Conservation (phyloP, 2,888 invertebrate genomes). For the Chrysotoxum bicinctum region DNA sequence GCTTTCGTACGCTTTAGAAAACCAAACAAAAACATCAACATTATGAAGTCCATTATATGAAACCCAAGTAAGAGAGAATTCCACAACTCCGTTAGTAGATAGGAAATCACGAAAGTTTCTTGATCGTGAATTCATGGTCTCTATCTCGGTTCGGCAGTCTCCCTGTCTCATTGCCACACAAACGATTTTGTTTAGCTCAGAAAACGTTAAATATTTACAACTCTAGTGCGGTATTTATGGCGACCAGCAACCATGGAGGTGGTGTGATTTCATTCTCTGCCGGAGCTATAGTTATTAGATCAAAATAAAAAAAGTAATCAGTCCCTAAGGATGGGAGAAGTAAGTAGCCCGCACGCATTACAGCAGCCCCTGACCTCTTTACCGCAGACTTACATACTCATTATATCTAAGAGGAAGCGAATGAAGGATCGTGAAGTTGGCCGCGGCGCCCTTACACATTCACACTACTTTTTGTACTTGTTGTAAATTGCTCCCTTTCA, state of each 20-base stretch:
- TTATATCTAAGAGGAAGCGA: neutral
- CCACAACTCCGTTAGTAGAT: neutral
- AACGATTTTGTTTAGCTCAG: slow-evolving; percentile 66
- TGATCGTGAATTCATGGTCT: slow-evolving; percentile 28
- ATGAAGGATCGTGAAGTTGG: slow-evolving; percentile 9
- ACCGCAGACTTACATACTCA: slow-evolving; percentile 24
- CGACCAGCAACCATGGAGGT: slow-evolving; percentile 52
- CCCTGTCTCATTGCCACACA: slow-evolving; percentile 67
- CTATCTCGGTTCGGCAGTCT: slow-evolving; percentile 12
- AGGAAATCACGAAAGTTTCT: neutral
- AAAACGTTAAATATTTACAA: slow-evolving; percentile 70
- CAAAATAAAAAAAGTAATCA: slow-evolving; percentile 49
- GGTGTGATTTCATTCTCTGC: slow-evolving; percentile 24
- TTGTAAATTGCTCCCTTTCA: neutral
- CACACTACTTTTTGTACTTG: slow-evolving; percentile 11
- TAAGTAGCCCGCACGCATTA: slow-evolving; percentile 53
- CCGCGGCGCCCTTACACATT: slow-evolving; percentile 36
- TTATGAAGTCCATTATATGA: slow-evolving; percentile 8
- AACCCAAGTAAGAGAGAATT: neutral
- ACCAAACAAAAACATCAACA: slow-evolving; percentile 67
- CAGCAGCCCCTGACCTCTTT: slow-evolving; percentile 61
- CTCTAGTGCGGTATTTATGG: slow-evolving; percentile 72
- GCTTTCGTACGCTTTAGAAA: slow-evolving; percentile 50
- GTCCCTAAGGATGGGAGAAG: slow-evolving; percentile 37
- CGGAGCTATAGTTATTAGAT: slow-evolving; percentile 32